Conservation (phyloP, 1,140 invertebrate genomes). For the Venturia canescens region DNA sequence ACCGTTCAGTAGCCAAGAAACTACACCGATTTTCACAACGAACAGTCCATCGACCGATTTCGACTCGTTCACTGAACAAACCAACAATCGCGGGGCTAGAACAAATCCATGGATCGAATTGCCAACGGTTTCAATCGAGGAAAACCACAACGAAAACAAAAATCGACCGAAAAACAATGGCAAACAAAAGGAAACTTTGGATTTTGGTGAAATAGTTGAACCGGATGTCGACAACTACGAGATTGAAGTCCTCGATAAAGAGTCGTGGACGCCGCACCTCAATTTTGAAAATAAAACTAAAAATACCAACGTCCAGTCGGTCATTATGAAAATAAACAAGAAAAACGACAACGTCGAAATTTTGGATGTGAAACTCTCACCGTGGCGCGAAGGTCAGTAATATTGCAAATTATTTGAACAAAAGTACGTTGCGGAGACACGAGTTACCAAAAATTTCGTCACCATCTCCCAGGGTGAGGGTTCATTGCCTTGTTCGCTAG, state of each 20-base stretch:
- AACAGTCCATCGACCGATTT: neutral
- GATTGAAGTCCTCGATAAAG: constrained; percentile 61
- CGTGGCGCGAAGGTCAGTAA: constrained; percentile 62
- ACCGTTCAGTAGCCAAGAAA: neutral
- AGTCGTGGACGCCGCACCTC: constrained; percentile 66
- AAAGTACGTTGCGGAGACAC: neutral
- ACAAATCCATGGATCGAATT: constrained; percentile 44
- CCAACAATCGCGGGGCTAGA: neutral
- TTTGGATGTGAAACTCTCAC: constrained; percentile 59
- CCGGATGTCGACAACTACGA: constrained; percentile 53
- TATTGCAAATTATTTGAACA: neutral
- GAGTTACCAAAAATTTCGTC: neutral
- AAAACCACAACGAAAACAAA: constrained; percentile 49
- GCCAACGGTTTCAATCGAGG: constrained; percentile 60
- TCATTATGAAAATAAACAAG: constrained; percentile 68
- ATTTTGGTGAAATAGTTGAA: constrained; percentile 39
- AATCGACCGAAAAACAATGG: constrained; percentile 24
- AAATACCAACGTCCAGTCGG: constrained; percentile 58
- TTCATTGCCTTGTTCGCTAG: no score
- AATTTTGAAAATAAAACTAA: constrained; percentile 67
- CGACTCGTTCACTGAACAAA: neutral
- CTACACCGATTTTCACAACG: neutral
- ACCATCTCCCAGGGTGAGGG: no score
- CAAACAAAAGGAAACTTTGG: constrained; percentile 41
- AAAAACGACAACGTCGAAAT: constrained; percentile 58